Conservation (phyloP, 2,113 vertebrate genomes). For the Leptosomus discolor region DNA sequence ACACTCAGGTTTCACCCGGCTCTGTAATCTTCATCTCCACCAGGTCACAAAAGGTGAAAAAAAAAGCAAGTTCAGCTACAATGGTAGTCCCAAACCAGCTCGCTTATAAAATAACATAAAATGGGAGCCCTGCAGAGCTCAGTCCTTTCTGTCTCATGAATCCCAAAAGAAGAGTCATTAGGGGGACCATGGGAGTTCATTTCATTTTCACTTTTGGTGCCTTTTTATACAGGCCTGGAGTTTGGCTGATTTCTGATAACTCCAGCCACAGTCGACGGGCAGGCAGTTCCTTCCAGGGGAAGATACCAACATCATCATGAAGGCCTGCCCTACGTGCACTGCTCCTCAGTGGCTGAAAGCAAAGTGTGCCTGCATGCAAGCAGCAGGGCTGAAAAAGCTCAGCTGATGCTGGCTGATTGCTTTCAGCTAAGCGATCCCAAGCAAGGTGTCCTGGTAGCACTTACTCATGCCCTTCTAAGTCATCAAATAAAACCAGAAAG, state of each 20-base stretch:
- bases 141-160: not conserved
- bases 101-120: not conserved
- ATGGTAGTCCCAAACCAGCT: not conserved
- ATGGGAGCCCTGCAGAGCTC: not conserved
- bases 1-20: not conserved
- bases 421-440: not conserved
- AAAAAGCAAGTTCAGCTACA: not conserved
- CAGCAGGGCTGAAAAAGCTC: not conserved
- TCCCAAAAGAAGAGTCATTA: not conserved
- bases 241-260: not conserved
- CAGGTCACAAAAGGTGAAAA: not conserved
- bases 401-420: not conserved
- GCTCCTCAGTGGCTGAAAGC: not conserved
- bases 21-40: not conserved
- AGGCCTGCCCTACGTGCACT: not conserved
- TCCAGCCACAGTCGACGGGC: not conserved
- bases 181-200: not conserved
- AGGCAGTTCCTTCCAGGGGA: not conserved
- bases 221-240: not conserved
- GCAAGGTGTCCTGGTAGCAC: not conserved
- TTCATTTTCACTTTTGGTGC: not conserved
- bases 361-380: not conserved
- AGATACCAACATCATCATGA: not conserved
- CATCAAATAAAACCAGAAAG: not conserved
- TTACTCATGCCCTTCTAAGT: not conserved